Percentiles rank a stretch among this genome's conserved stretches.
Conservation (phyloP, 2,113 vertebrate species). For the Struthio camelus region DNA sequence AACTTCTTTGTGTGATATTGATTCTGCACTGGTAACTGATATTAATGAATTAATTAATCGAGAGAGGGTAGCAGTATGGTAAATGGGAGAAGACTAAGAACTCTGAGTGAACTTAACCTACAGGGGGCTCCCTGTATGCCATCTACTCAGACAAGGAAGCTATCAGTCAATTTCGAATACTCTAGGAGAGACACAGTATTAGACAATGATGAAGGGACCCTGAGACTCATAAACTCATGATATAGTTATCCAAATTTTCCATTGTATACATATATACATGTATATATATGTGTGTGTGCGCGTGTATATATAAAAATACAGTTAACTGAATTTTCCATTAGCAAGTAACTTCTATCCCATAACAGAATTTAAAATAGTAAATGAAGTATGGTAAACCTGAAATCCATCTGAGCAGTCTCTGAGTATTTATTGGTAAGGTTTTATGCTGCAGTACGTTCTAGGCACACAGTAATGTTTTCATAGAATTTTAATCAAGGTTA, state of each 20-base stretch:
- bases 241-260: neutral
- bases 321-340: neutral
- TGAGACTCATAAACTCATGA: neutral
- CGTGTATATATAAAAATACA: neutral
- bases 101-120: neutral
- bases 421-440: neutral
- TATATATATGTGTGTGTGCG: neutral
- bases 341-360: neutral
- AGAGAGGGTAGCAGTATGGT: neutral
- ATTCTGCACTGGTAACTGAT: neutral
- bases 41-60: neutral
- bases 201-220: neutral
- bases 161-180: neutral
- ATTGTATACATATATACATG: neutral
- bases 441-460: neutral
- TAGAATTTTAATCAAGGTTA: constrained; percentile 24
- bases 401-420: neutral
- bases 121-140: neutral
- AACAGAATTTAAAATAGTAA: neutral
- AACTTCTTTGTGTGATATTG: neutral
- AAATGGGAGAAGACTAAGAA: neutral
- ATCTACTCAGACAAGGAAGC: neutral
- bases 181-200: neutral
- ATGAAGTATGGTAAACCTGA: neutral
- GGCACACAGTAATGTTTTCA: neutral